Evolutionary conservation across 1,140 invertebrate species (phyloP), one percentile per base, ranked within the genome.

Genomic region (Pseudomyrmex cubaensis): DNA sequence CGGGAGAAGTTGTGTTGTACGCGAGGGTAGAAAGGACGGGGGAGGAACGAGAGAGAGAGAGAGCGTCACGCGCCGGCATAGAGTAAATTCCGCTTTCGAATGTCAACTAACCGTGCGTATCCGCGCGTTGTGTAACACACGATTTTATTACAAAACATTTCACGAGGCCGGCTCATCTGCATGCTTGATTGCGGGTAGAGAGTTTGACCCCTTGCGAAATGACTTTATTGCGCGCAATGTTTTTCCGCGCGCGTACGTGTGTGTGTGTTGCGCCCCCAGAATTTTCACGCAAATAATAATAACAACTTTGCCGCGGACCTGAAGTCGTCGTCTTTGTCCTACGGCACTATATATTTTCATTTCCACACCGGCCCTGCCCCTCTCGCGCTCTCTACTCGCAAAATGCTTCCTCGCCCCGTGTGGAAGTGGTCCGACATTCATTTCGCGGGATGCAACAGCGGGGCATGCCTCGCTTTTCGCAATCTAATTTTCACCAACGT

Each of bases 401-500:
- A 20, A 62, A 22, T 54, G 25, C 44, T 50, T 50, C 10, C 48
- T 74, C 44, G 80, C 44, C n/a, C 17, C 56, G 62, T 62, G 52
- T 44, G 56, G 82, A 88, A 86, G 77, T 72, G 84, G 80, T 70
- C 48, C 54, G 80, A 85, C 87, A 80, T 90, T 90, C 84, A 83
- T 88, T 88, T 87, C 59, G 75, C 87, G 64, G 56, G 72, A 85
- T 75, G 77, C 73, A 82, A 54, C 50, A 54, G 56, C 82, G 63
- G 35, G 35, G 52, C 64, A 59, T 72, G 89, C 67, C 82, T 89
- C 86, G 85, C 85, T 73, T 85, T 64, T 88, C 87, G 70, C 85
- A 90, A 90, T 91, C 89, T 86, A 91, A 91, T 91, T 91, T 91
- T 89, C 89, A 80, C 64, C 73, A 59, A 76, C 85, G 85, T 89